Conservation (phyloP, 2,113 vertebrate genomes). For the Pteruthius melanotis region DNA sequence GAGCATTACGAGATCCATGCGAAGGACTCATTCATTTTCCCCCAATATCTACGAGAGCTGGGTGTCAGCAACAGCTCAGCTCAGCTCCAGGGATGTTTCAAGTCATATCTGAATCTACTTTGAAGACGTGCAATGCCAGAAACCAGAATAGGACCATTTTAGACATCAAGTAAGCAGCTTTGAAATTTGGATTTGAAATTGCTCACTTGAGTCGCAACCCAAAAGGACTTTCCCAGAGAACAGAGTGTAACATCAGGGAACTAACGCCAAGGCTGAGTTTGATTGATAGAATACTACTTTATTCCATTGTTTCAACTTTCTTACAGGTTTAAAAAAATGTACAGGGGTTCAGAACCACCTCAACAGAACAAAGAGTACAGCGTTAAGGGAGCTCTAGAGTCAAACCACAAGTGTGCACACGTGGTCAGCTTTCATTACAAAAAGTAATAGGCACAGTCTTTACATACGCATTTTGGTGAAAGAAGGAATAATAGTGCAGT, state of each 20-base stretch:
- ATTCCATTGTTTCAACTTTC: conserved; percentile 70
- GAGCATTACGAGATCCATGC: rapidly evolving
- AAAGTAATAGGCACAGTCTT: conserved; percentile 68
- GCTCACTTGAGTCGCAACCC: background rate
- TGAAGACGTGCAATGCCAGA: background rate
- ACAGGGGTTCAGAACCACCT: conserved; percentile 73
- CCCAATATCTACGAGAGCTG: background rate
- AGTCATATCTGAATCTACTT: background rate
- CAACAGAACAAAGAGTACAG: conserved; percentile 44
- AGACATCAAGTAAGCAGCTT: background rate
- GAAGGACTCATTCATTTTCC: background rate
- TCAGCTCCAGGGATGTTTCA: background rate
- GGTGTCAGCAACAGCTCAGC: background rate
- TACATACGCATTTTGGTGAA: conserved; percentile 66
- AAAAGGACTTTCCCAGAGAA: background rate
- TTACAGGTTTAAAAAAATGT: conserved; percentile 69
- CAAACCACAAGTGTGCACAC: conserved; percentile 56
- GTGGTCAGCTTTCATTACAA: conserved; percentile 56
- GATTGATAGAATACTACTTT: conserved; percentile 68
- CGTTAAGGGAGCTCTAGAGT: conserved; percentile 28
- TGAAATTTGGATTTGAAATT: background rate
- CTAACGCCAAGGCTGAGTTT: conserved; percentile 61
- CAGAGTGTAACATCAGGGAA: background rate
- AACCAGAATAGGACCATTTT: rapidly evolving
- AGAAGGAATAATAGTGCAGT: conserved; percentile 56